Evolutionary conservation across 2,888 invertebrate species (phyloP), one percentile per base, ranked within the genome.

Genomic region (Herminia tarsipennalis): DNA sequence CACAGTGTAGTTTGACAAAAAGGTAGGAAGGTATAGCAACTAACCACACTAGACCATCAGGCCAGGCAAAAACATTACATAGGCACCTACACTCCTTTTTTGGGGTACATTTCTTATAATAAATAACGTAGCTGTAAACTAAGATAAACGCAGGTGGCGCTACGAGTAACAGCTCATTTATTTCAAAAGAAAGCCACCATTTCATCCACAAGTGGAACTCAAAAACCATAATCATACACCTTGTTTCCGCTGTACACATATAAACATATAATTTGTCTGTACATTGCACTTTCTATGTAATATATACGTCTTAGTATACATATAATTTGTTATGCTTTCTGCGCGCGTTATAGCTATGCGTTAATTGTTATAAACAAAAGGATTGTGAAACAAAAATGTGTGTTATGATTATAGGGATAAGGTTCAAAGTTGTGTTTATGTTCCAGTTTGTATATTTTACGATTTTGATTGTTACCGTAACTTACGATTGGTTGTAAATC

Each of bases 291-390:
- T 48, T 48, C 43, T 32, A 27, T 6, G 5, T 16, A 24, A 25
- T 32, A 30, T 16, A 44, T 33, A 33, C 30, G 4, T 36, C 44
- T 35, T 29, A 42, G 13, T 40, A 32, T 18, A 50, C 36, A 41
- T 53, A 49, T 54, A 48, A 59, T 68, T 65, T 57, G 56, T 57
- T 34, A 65, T 66, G 66, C 69, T 70, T 70, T 70, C 71, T 63
- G 56, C 16, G 25, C 43, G 3, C 34, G 16, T 50, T 35, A 55
- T 59, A 43, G 30, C 44, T 41, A 52, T 36, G 18, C 25, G 9
- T 40, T 50, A 61, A 47, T 49, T 48, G 17, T 33, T 41, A 28
- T 45, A 50, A 49, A 53, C 53, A 53, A 40, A 20, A 5, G n/a
- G 6, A 0, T 36, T 14, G 5, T 2, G 4, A n/a, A 4, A n/a